Evolutionary conservation across 1,140 invertebrate genomes (phyloP), one percentile per base, ranked within the genome.

Genomic region (Maniola jurtina): DNA sequence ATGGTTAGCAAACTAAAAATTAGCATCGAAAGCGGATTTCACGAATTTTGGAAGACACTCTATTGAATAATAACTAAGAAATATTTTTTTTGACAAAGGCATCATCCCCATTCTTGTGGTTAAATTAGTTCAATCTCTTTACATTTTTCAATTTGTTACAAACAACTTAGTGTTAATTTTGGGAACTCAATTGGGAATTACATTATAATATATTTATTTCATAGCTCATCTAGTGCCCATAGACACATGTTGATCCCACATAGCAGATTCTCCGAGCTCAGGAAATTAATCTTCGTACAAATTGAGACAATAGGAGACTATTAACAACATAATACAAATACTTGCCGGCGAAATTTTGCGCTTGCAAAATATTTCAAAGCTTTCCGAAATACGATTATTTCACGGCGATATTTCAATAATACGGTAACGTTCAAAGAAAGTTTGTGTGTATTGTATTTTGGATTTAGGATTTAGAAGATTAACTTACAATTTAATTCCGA

Each of bases 201-300:
- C 9, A 5, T 45, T 8, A 6, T 13, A 45, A 0, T 45, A 11
- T 45, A 13, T 11, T 45, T 45, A 13, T 45, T 45, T 2, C 42
- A 7, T 55, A 55, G 40, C 70, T 59, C 64, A 64, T 74, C 73
- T 66, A 78, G 62, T 14, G 35, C 35, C 47, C 14, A 61, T 48
- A 72, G 73, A 42, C 61, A 71, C 63, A 42, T 34, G 16, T 54
- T 55, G 57, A 66, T 71, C 54, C 64, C 64, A 68, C 68, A 68
- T 57, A 72, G 63, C 69, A 62, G 78, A 79, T 77, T 68, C 80
- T 68, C 74, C 36, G 72, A 77, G 73, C 77, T 75, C 66, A 71
- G 74, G 70, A 79, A 81, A 85, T 85, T 82, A 85, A 83, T 81
- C 83, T 81, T 85, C 72, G 77, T 80, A 79, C 74, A 75, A 81